Evolutionary conservation across 1,140 invertebrate genomes (phyloP).

Genomic region (Antheraea pernyi): DNA sequence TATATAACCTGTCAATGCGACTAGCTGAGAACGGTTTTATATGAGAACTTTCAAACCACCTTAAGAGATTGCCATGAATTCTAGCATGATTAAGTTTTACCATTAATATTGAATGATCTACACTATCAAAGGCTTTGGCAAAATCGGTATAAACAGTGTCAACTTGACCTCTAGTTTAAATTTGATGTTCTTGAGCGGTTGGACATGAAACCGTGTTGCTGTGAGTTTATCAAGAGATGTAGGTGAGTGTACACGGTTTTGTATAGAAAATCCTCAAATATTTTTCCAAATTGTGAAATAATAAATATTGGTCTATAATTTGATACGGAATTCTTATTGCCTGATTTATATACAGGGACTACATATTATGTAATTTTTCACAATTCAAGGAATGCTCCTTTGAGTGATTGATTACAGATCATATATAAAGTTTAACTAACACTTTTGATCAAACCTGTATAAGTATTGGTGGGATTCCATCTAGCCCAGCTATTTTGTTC

Average conservation of each 20-base stretch:
- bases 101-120: too few species aligned
- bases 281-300: slow-evolving; percentile 17
- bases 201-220: too few species aligned
- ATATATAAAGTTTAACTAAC: neutral
- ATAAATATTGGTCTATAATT: slow-evolving; percentile 22
- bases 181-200: slow-evolving; percentile 12
- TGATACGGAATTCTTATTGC: slow-evolving; percentile 9
- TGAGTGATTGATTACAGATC: slow-evolving; percentile 10
- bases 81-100: too few species aligned
- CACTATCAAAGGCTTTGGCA: too few species aligned
- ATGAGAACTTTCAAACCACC: too few species aligned
- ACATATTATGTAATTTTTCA: slow-evolving; percentile 20
- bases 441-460: neutral
- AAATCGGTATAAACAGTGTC: too few species aligned
- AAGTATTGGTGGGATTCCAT: neutral
- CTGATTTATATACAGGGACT: slow-evolving; percentile 20
- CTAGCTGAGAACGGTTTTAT: too few species aligned
- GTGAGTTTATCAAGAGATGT: slow-evolving; percentile 11
- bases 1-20: too few species aligned
- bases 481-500: neutral
- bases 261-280: slow-evolving; percentile 11
- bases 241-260: slow-evolving; percentile 10
- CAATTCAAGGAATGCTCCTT: slow-evolving; percentile 10
- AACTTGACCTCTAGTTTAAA: too few species aligned
- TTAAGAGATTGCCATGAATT: too few species aligned